Base-by-base conservation (phyloP, 2,888 invertebrate species). In the Fissipunctia ypsillon region DNA sequence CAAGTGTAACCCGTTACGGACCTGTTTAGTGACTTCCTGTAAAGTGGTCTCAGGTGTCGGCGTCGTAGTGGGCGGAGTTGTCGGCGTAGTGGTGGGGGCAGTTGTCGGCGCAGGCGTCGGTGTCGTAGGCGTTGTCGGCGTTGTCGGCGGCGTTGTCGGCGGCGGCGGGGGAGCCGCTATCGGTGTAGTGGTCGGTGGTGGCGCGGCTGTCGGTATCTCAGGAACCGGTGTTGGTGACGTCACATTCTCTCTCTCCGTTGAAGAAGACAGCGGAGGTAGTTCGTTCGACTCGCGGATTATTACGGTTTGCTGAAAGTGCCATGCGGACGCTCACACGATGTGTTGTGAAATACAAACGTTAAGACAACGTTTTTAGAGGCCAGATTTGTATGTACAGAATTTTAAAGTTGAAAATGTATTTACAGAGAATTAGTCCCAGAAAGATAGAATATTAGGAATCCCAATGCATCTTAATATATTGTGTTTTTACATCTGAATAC, bases 251-350 rank as follows among this genome's bases (percentile, higher is more conserved):
- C 91, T 87, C 43, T 89, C 88, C 79, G 91, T 89, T 76, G 94
- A 90, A 65, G 94, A 90, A 73, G 94, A 90, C 85, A 92, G 82
- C 87, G 89, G 88, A 25, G 94, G 95, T 71, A 94, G 89, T 91
- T 95, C 95, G 91, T 95, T 94, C 84, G 96, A 95, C 85, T 93
- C 95, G 86, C 94, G 95, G 87, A 96, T 96, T 91, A 95, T 94
- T 89, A 96, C 95, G 80, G 96, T 96, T 92, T 95, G 96, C 96
- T 96, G 96, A 96, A 96, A 95, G 96, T 95, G 95, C 93, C 95
- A 95, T 95, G 96, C 96, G 90, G 93, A 94, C 94, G 93, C 95
- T 95, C 95, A 95, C 96, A 95, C 93, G 91, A 91, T 91, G 95
- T 95, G 94, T 92, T 88, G 91, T 92, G 92, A 89, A 89, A 85